Conservation (phyloP, 2,797 vertebrate genomes). For the Rhinichthys osculus region DNA sequence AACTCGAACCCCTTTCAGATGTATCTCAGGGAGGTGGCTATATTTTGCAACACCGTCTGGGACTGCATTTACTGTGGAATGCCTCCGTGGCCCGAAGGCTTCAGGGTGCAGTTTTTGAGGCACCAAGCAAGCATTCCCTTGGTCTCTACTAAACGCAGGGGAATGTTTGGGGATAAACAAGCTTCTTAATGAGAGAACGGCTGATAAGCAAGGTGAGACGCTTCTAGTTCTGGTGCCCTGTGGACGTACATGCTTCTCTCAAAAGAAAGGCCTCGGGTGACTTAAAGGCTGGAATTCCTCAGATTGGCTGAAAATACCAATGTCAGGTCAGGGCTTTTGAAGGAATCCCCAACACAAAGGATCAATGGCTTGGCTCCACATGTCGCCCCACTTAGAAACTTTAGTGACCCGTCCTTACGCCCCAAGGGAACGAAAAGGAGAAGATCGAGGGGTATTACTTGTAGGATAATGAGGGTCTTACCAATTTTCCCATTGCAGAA, state of each 20-base stretch:
- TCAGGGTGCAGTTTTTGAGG: conserved; percentile 44
- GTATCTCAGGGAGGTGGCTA: conserved; percentile 23
- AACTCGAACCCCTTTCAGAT: conserved; percentile 46
- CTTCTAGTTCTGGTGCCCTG: conserved; percentile 39
- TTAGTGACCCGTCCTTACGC: conserved; percentile 60
- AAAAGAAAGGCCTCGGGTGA: conserved; percentile 45
- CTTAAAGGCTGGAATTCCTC: conserved; percentile 48
- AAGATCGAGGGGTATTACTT: conserved; percentile 30
- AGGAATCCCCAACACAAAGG: conserved; percentile 63
- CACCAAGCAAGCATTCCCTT: conserved; percentile 53
- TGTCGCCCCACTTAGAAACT: conserved; percentile 61
- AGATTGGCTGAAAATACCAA: conserved; percentile 55
- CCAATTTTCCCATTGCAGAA: conserved; percentile 50
- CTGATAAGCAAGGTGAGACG: conserved; percentile 53
- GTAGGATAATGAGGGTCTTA: conserved; percentile 40
- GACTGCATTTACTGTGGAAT: conserved; percentile 60
- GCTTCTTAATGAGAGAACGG: conserved; percentile 51
- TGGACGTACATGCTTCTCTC: conserved; percentile 28
- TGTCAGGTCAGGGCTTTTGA: conserved; percentile 64
- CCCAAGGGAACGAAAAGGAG: conserved; percentile 47
- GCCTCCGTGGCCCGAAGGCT: conserved; percentile 44
- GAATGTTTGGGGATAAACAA: conserved; percentile 65
- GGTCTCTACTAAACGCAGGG: conserved; percentile 37
- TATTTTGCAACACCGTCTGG: conserved; percentile 42
- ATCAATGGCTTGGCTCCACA: conserved; percentile 70